phyloP scores from a whole-genome alignment of 53 echinoderm and acorn worm species.

The Echinometra lucunter region DNA sequence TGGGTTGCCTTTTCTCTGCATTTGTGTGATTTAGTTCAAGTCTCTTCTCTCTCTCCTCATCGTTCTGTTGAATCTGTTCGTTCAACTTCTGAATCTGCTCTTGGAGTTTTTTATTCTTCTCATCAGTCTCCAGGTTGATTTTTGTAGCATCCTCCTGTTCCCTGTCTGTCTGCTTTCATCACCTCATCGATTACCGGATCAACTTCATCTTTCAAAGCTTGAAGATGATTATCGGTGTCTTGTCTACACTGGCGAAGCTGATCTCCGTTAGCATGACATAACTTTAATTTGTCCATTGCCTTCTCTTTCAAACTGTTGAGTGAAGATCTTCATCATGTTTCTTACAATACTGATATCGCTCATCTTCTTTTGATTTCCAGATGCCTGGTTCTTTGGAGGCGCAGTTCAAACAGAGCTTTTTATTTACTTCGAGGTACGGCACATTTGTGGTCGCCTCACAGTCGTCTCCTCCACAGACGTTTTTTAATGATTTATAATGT shows the following conservation, averaged over 20 bases:
- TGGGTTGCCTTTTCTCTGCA: slow-evolving; percentile 1
- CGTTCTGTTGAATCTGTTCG: neutral
- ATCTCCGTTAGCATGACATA: neutral
- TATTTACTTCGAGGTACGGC: too few species aligned
- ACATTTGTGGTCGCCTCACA: neutral
- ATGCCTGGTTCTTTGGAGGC: neutral
- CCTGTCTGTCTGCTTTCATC: neutral
- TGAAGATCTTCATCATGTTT: neutral
- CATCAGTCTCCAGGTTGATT: neutral
- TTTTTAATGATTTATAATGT: too few species aligned
- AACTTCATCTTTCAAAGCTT: neutral
- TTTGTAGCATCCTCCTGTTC: neutral
- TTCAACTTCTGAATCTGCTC: neutral
- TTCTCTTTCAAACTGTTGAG: neutral
- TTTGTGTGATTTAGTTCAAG: neutral
- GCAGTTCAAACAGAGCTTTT: too few species aligned
- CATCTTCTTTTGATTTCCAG: neutral
- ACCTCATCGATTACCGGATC: neutral
- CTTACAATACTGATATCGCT: neutral
- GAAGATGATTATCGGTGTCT: neutral
- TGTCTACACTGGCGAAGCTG: neutral
- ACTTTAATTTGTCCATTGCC: neutral
- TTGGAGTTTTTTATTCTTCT: neutral
- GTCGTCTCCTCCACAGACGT: neutral
- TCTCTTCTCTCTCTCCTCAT: neutral